These are phyloP conservation scores for Phaetusa simplex DNA, from an alignment of 2,113 vertebrate genomes.

Conservation along the genomic window DNA sequence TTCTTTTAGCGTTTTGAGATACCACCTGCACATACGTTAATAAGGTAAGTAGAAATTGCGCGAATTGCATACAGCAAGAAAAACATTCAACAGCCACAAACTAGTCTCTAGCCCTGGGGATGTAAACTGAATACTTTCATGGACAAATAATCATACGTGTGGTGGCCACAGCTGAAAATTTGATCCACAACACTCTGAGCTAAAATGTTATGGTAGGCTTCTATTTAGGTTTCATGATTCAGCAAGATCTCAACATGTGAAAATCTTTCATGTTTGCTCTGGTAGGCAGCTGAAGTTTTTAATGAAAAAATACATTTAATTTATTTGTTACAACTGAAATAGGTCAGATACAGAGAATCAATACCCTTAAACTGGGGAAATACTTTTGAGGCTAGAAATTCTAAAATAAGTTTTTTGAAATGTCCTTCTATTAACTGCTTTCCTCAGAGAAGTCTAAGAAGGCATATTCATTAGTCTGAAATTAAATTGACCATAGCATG, in stretches of 20 bases:
- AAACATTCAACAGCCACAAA: not conserved
- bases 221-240: not conserved
- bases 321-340: not conserved
- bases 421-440: not conserved
- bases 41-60: not conserved
- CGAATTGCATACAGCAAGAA: not conserved
- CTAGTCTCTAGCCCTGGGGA: not conserved
- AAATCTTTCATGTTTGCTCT: not conserved
- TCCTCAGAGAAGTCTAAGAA: not conserved
- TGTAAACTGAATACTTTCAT: not conserved
- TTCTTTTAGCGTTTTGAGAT: not conserved
- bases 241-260: not conserved
- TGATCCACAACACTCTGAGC: not conserved
- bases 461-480: not conserved
- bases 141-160: not conserved
- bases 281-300: not conserved
- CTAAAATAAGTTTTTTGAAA: not conserved
- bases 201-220: not conserved
- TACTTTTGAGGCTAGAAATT: not conserved
- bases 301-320: not conserved
- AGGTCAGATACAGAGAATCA: not conserved
- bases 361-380: not conserved
- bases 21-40: not conserved
- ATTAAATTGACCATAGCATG: not conserved
- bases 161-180: not conserved